Conservation (phyloP, 1,140 invertebrate species). For the Bombus balteatus region DNA sequence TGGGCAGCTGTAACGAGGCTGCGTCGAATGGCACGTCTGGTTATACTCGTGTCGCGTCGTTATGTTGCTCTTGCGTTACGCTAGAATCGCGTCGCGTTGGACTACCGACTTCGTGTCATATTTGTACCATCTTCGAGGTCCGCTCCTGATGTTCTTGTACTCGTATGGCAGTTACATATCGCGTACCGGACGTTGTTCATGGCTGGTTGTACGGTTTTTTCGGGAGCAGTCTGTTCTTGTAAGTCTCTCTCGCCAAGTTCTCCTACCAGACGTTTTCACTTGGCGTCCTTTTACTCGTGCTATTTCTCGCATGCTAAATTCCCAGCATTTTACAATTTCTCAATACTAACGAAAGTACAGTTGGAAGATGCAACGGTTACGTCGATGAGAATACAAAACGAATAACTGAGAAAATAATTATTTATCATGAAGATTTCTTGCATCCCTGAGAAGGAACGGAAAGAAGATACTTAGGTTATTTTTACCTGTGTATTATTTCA, state of each 20-base stretch:
- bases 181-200: not conserved
- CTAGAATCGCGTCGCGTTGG: not conserved
- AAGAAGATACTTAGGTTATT: too few species aligned
- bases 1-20: not conserved
- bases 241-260: not conserved
- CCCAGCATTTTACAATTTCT: not conserved
- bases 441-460: too few species aligned
- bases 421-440: too few species aligned
- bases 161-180: not conserved
- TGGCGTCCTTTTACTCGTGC: not conserved
- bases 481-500: not conserved
- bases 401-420: too few species aligned
- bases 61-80: not conserved
- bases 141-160: conserved; percentile 6
- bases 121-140: conserved; percentile 12
- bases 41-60: not conserved
- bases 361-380: too few species aligned
- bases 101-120: conserved; percentile 32
- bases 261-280: not conserved
- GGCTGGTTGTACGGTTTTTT: not conserved
- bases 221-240: not conserved
- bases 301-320: not conserved
- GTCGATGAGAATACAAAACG: too few species aligned
- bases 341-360: too few species aligned
- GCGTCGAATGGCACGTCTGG: not conserved